Evolutionary conservation across 2,797 vertebrate species (phyloP).

Genomic region (Mormyrus hasselquistii): DNA sequence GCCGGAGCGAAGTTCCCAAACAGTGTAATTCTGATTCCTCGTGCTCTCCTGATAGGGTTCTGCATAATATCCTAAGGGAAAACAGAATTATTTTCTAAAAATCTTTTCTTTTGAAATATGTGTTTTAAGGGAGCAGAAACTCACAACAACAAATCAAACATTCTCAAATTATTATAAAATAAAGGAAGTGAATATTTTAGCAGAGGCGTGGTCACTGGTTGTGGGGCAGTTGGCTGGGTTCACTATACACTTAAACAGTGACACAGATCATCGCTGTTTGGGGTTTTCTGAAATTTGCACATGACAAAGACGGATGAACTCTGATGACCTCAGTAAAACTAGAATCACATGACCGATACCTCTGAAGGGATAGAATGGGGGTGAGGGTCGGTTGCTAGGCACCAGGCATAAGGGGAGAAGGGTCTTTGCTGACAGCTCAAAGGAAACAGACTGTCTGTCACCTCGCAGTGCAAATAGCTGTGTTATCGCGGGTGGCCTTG

Average conservation of each 20-base stretch:
- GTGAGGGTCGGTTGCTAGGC: neutral
- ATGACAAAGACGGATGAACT: neutral
- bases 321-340: neutral
- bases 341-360: slow-evolving; percentile 9
- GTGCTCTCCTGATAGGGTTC: neutral
- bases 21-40: neutral
- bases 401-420: neutral
- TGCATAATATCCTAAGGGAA: neutral
- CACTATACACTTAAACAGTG: neutral
- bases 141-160: neutral
- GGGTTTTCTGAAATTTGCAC: neutral
- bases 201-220: neutral
- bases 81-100: neutral
- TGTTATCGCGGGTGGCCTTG: neutral
- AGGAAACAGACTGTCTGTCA: neutral
- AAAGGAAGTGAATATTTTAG: neutral
- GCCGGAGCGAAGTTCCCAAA: neutral
- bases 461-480: neutral
- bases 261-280: neutral
- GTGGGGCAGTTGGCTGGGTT: neutral
- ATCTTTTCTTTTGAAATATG: neutral
- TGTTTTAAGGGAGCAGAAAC: neutral
- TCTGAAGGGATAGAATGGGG: neutral
- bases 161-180: neutral
- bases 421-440: neutral